Evolutionary conservation across 2,797 vertebrate species (phyloP).

Genomic region (Oreochromis grahami): DNA sequence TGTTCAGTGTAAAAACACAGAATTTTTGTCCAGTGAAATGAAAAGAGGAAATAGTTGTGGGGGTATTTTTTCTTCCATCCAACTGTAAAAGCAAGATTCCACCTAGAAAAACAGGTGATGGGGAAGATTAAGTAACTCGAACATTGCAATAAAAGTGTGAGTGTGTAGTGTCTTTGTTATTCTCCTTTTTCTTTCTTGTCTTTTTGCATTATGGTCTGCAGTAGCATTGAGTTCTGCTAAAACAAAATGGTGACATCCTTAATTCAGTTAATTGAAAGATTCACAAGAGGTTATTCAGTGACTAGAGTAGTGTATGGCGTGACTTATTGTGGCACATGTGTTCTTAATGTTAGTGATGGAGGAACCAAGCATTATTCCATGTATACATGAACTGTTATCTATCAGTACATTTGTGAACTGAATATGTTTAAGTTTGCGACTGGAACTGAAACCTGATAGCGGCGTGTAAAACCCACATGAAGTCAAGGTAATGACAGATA

Average conservation of each 20-base stretch:
- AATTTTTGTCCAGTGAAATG: constrained; percentile 41
- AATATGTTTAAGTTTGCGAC: neutral
- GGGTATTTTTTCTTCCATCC: constrained; percentile 16
- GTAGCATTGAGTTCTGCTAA: constrained; percentile 6
- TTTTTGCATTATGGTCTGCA: neutral
- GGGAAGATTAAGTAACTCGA: constrained; percentile 29
- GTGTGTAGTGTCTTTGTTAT: neutral
- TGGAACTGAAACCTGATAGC: constrained; percentile 9
- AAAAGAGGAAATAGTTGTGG: constrained; percentile 36
- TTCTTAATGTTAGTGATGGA: neutral
- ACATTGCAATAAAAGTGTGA: neutral
- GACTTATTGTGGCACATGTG: neutral
- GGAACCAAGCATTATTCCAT: neutral
- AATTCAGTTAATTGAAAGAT: neutral
- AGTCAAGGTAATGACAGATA: constrained; percentile 18
- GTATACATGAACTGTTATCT: neutral
- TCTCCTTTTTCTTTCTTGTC: neutral
- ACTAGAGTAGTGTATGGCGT: neutral
- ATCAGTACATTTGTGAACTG: neutral
- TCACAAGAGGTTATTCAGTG: neutral
- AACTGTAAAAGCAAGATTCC: constrained; percentile 67
- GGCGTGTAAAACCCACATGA: constrained; percentile 4
- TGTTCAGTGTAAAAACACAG: constrained; percentile 24
- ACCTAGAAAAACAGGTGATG: constrained; percentile 69
- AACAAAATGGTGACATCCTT: constrained; percentile 13